A percentile compares a stretch with the other conserved stretches of the same genome.
phyloP scores from a whole-genome alignment of 2,888 invertebrate species.

The Synergus japonicus region DNA sequence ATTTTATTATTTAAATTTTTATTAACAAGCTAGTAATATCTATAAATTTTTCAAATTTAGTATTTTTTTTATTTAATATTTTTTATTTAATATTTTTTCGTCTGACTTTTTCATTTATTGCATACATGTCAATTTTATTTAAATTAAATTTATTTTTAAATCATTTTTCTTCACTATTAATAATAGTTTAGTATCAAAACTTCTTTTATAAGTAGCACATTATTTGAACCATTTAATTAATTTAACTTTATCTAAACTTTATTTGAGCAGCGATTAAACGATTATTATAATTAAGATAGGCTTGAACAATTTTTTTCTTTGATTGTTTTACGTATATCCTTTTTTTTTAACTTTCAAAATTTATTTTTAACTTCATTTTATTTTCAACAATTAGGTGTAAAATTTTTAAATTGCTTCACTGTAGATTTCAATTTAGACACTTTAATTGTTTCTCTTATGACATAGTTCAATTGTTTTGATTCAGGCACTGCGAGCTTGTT shows the following conservation, averaged over 20 bases:
- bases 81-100: background rate
- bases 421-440: conserved; percentile 1
- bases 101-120: background rate
- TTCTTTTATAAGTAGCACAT: background rate
- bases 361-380: background rate
- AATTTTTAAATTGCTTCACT: background rate
- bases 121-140: background rate
- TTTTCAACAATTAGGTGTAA: background rate
- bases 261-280: too few species aligned
- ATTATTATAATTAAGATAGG: too few species aligned
- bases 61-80: too few species aligned
- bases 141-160: background rate
- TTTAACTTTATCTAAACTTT: too few species aligned
- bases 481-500: conserved; percentile 22
- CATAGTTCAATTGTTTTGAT: conserved; percentile 27
- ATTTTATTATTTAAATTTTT: conserved; percentile 54
- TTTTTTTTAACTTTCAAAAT: background rate
- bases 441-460: conserved; percentile 5
- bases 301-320: background rate
- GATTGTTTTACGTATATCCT: background rate
- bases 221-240: too few species aligned
- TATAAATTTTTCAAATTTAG: background rate
- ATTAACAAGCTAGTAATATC: background rate
- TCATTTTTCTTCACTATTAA: background rate
- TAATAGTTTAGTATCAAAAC: background rate